Percentiles rank a stretch among this genome's conserved stretches.
These are phyloP conservation scores for Climacteris rufus DNA, from an alignment of 2,113 vertebrate genomes.

Conservation along the genomic window DNA sequence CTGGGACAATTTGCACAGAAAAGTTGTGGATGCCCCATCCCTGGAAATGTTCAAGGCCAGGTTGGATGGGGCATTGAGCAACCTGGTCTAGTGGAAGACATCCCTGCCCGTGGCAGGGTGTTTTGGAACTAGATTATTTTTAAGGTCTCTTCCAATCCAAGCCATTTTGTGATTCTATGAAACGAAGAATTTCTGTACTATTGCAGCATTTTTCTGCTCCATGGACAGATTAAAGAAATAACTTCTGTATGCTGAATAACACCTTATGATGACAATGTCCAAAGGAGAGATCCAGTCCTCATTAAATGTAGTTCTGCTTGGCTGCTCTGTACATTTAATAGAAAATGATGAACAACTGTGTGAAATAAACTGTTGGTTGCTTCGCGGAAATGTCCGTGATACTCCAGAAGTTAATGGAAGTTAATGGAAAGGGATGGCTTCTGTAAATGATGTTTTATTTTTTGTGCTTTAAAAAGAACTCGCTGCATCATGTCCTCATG, in stretches of 20 bases:
- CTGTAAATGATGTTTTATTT: neutral
- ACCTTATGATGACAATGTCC: constrained; percentile 28
- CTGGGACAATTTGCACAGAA: neutral
- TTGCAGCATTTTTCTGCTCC: constrained; percentile 11
- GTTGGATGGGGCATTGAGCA: neutral
- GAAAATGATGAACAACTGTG: constrained; percentile 33
- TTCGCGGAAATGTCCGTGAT: constrained; percentile 25
- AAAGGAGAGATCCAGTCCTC: constrained; percentile 47
- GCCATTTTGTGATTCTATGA: neutral
- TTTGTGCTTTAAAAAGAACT: constrained; percentile 13
- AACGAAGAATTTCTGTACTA: neutral
- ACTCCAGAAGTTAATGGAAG: constrained; percentile 35
- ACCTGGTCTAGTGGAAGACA: neutral
- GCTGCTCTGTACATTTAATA: constrained; percentile 49
- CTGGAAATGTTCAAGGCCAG: neutral
- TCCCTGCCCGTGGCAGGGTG: fast-evolving
- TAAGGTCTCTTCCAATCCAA: neutral
- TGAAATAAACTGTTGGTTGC: constrained; percentile 21
- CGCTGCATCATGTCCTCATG: neutral
- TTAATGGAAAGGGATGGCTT: neutral
- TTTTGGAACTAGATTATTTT: neutral
- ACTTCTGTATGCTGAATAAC: neutral
- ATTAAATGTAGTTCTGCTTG: constrained; percentile 61
- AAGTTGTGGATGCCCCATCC: neutral
- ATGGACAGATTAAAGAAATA: constrained; percentile 3